These are phyloP conservation scores for Passerina amoena DNA, from an alignment of 2,113 vertebrate genomes.

Conservation along the genomic window DNA sequence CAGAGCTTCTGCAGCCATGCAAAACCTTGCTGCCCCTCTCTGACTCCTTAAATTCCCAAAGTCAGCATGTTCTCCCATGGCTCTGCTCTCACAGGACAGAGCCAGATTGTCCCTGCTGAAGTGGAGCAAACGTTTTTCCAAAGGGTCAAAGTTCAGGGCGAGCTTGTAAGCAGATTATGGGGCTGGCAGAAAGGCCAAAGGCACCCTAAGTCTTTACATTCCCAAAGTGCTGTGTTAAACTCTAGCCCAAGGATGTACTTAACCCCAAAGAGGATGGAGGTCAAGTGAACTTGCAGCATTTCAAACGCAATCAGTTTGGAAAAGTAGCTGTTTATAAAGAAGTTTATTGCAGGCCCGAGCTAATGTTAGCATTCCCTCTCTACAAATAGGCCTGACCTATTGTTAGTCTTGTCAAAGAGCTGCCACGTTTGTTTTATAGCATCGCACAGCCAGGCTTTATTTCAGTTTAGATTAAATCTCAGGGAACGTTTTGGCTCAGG, in stretches of 20 bases:
- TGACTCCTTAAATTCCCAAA: not conserved
- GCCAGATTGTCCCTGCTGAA: constrained; percentile 28
- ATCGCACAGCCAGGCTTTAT: not conserved
- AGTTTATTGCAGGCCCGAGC: constrained; percentile 9
- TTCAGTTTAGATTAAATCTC: constrained; percentile 31
- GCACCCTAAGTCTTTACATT: constrained; percentile 59
- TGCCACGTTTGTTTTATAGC: constrained; percentile 26
- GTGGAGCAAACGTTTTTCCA: constrained; percentile 56
- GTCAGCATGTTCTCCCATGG: not conserved
- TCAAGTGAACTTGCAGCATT: constrained; percentile 68
- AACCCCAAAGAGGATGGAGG: constrained; percentile 45
- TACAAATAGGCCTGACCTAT: constrained; percentile 40
- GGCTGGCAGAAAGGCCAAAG: constrained; percentile 56
- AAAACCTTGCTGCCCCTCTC: not conserved
- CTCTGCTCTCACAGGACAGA: not conserved
- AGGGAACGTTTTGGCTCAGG: not conserved
- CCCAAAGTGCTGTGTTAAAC: constrained; percentile 56
- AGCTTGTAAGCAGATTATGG: constrained; percentile 64
- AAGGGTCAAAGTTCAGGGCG: constrained; percentile 21
- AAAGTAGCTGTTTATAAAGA: constrained; percentile 47
- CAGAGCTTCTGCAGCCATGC: not conserved
- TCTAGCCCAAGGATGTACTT: constrained; percentile 66
- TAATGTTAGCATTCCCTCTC: constrained; percentile 32
- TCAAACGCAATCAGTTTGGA: constrained; percentile 47
- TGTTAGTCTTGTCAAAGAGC: constrained; percentile 8